Evolutionary conservation across 2,888 invertebrate genomes (phyloP).

Genomic region (Eueremaeus valkanovi): DNA sequence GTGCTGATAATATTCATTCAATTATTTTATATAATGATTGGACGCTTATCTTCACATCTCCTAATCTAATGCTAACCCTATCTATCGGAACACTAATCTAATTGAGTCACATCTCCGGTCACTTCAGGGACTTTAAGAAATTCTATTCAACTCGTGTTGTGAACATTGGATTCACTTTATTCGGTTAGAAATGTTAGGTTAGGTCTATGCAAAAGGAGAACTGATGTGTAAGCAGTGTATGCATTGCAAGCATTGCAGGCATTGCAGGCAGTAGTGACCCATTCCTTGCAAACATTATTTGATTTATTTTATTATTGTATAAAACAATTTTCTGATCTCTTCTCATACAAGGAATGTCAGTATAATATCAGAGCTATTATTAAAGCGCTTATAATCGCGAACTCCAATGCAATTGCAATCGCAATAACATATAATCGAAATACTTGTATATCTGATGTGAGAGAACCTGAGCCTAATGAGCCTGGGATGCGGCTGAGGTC

Average conservation of each 20-base stretch:
- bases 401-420: no score
- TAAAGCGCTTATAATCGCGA: no score
- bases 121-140: conserved; percentile 1
- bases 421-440: no score
- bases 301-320: no score
- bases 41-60: neutral
- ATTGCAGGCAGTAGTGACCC: no score
- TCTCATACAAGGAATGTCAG: no score
- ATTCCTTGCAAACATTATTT: no score
- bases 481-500: neutral
- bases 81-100: neutral
- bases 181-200: neutral
- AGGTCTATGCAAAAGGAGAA: neutral
- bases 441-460: no score
- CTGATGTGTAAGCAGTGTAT: no score
- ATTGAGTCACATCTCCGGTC: conserved; percentile 1
- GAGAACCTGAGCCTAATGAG: neutral
- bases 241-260: no score
- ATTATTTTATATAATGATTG: neutral
- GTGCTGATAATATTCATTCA: neutral
- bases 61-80: conserved; percentile 22
- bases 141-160: neutral
- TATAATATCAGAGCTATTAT: no score
- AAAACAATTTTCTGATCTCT: no score
- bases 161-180: neutral